Conservation (phyloP, 2,888 invertebrate genomes). For the Hypercompe scribonia region DNA sequence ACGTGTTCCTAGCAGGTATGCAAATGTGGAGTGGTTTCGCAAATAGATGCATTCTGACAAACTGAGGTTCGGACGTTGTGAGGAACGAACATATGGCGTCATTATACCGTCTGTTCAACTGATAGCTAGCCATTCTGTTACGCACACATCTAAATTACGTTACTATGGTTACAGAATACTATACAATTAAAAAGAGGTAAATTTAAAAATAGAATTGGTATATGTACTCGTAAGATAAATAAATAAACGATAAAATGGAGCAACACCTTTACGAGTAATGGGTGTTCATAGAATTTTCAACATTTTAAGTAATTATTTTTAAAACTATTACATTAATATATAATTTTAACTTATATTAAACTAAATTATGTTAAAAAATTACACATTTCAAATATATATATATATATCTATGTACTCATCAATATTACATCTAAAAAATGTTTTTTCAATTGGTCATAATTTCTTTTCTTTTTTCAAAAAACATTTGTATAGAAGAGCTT, state of each 20-base stretch:
- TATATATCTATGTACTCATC: not conserved
- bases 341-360: too few species aligned
- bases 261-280: not conserved
- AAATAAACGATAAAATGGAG: not conserved
- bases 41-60: constrained; percentile 55
- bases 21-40: constrained; percentile 56
- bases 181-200: constrained; percentile 30
- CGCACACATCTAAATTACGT: constrained; percentile 39
- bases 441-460: too few species aligned
- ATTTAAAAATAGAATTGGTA: constrained; percentile 27
- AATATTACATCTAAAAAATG: not conserved
- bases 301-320: too few species aligned
- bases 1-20: constrained; percentile 55
- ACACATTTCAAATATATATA: too few species aligned
- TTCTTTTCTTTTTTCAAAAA: too few species aligned
- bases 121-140: constrained; percentile 44
- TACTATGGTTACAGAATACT: constrained; percentile 15
- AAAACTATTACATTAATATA: too few species aligned
- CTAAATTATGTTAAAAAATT: too few species aligned
- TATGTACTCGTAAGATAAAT: constrained; percentile 11
- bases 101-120: constrained; percentile 53
- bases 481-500: too few species aligned
- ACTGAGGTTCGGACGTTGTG: constrained; percentile 39
- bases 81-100: constrained; percentile 56
- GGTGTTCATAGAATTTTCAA: not conserved